Evolutionary conservation across 2,888 invertebrate species (phyloP), one percentile per base, ranked within the genome.

Genomic region (Ormyrus labotus): DNA sequence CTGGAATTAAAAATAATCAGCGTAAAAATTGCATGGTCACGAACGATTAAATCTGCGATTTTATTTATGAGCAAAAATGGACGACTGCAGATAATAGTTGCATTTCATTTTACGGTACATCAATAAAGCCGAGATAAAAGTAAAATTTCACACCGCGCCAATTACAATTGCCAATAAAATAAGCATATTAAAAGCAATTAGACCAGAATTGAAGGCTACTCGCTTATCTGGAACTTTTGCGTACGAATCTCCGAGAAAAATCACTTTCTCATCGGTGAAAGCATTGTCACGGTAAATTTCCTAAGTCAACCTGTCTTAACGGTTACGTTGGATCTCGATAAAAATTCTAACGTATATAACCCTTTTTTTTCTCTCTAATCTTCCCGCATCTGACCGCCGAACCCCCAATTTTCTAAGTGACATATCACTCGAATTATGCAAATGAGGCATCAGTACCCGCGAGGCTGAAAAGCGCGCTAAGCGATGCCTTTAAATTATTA

Each of bases 271-370:
- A 11, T 5, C 48, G 63, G 81, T 69, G 77, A 81, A 81, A 81
- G 81, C 77, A 81, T 81, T 81, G 81, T 77, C 72, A 64, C 58
- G 53, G 47, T 60, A 68, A 77, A 76, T 76, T 68, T 76, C 51
- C 13, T 61, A 72, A 34, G 34, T 75, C 19, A 13, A 58, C 7
- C 10, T 2, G n/a, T 2, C 6, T 61, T 6, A 13, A 61, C 7
- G 64, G 64, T 70, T 71, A 64, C 57, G 65, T n/a, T 4, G 34
- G 1, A 60, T 45, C 50, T 2, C 19, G 34, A 67, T 50, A 65
- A 50, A 74, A 67, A 67, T 34, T 34, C 34, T 0, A 34, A 34
- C 4, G 34, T 34, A 0, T 4, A 34, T 4, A 34, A 34, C 34
- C 34, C 34, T 34, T 34, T 34, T 34, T 34, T 34, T 34, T 13